phyloP scores from a whole-genome alignment of 2,888 invertebrate genomes.

The Melanostoma mellinum region DNA sequence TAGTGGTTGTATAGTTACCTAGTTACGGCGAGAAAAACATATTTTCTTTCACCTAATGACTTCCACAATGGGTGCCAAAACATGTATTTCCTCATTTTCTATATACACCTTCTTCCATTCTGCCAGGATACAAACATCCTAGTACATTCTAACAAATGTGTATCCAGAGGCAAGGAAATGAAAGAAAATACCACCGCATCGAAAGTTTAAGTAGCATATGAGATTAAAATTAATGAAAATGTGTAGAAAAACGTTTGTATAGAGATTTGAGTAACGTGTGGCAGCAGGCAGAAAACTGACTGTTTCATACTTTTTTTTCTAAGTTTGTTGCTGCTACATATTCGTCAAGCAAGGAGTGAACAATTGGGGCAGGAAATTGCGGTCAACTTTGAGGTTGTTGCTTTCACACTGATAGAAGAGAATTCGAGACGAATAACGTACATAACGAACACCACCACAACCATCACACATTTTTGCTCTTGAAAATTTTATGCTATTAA shows the following conservation, averaged over 20 bases:
- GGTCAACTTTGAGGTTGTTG: constrained; percentile 61
- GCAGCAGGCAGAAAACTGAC: background rate
- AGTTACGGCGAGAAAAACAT: too few species aligned
- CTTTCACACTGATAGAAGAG: constrained; percentile 12
- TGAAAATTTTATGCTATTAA: constrained; percentile 47
- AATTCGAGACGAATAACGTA: too few species aligned
- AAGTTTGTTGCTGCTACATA: too few species aligned
- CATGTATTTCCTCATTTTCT: too few species aligned
- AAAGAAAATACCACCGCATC: background rate
- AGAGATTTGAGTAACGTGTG: constrained; percentile 40
- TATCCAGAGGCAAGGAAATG: background rate
- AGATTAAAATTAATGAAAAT: constrained; percentile 66
- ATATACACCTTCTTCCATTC: background rate
- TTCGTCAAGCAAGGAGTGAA: background rate
- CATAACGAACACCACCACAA: background rate
- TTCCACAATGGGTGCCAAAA: too few species aligned
- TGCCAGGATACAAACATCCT: constrained; percentile 3
- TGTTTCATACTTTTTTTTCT: too few species aligned
- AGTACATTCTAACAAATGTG: background rate
- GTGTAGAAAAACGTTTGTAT: constrained; percentile 53
- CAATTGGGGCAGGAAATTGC: constrained; percentile 46
- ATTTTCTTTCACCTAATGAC: too few species aligned
- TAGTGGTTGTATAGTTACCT: too few species aligned
- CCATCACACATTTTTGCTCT: constrained; percentile 25
- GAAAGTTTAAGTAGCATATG: constrained; percentile 46